Evolutionary conservation across 2,113 vertebrate genomes (phyloP), one percentile per base, ranked within the genome.

Genomic region (Pleuronectes platessa): DNA sequence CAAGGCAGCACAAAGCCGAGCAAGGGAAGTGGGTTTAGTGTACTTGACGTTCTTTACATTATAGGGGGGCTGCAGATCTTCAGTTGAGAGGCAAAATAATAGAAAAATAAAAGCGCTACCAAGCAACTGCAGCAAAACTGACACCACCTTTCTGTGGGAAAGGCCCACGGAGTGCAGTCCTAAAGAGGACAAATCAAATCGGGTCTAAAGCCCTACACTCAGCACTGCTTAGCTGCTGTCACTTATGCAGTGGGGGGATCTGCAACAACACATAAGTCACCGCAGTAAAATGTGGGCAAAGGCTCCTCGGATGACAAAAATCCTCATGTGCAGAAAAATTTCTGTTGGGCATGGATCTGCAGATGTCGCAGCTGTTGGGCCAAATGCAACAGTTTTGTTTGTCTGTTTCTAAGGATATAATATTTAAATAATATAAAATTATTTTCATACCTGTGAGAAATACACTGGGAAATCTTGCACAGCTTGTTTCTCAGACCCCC

Each of bases 131-230:
- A 47, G 37, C 73, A 75, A 88, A 86, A 93, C 85, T 55, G 55
- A 83, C 73, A 72, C 65, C 71, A 75, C 68, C 62, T 77, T 83
- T 84, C 83, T 93, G 90, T 94, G 91, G 90, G 94, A 95, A 95
- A 87, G 58, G 80, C 76, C 83, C 88, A 74, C 76, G 71, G 61
- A 76, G 83, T 77, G 74, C 56, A 70, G 51, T 74, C 60, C 73
- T 80, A 82, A 89, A 84, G 67, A 83, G 88, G 89, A 89, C 90
- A 92, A 93, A 93, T 90, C 73, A 88, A 89, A 85, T 84, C 83
- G 85, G 74, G 77, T 88, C 66, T 86, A 81, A 91, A 83, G 71
- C 83, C 68, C 35, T 20, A 66, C 81, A 76, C 70, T 83, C 85
- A 77, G 75, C 82, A 40, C 78, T 70, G 68, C 79, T 81, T 84